Conservation (phyloP, 2,797 vertebrate genomes). For the Muscicapa comitata region DNA sequence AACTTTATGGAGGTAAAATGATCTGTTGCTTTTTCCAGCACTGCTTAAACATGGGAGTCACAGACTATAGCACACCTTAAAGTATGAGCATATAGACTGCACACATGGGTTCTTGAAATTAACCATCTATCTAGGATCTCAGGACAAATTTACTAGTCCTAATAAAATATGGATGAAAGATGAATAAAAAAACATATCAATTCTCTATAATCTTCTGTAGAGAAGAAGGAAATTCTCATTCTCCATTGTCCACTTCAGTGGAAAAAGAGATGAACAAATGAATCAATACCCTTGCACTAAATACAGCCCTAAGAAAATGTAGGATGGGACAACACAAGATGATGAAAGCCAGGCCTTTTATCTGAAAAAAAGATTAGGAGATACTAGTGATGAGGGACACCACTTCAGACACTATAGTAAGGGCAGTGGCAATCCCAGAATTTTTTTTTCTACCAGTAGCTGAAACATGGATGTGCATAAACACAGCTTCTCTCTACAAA, state of each 20-base stretch:
- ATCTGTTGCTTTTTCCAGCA: not conserved
- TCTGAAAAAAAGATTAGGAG: not conserved
- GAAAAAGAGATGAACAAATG: not conserved
- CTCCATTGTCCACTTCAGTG: not conserved
- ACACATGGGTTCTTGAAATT: not conserved
- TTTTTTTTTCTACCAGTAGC: not conserved
- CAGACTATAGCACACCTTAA: not conserved
- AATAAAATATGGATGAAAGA: not conserved
- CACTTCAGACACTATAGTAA: not conserved
- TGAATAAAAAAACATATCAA: not conserved
- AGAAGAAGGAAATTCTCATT: not conserved
- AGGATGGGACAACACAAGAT: not conserved
- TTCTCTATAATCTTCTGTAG: not conserved
- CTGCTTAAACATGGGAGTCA: not conserved
- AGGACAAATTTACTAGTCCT: not conserved
- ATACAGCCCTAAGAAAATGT: not conserved
- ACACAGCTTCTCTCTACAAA: not conserved
- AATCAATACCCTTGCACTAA: not conserved
- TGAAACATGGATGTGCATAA: accelerated
- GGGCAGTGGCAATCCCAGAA: not conserved
- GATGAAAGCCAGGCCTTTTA: not conserved
- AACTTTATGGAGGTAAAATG: not conserved
- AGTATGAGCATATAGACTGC: not conserved
- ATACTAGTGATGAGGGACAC: not conserved
- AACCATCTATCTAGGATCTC: not conserved